phyloP scores from a whole-genome alignment of 2,888 invertebrate species.

The Laothoe populi region DNA sequence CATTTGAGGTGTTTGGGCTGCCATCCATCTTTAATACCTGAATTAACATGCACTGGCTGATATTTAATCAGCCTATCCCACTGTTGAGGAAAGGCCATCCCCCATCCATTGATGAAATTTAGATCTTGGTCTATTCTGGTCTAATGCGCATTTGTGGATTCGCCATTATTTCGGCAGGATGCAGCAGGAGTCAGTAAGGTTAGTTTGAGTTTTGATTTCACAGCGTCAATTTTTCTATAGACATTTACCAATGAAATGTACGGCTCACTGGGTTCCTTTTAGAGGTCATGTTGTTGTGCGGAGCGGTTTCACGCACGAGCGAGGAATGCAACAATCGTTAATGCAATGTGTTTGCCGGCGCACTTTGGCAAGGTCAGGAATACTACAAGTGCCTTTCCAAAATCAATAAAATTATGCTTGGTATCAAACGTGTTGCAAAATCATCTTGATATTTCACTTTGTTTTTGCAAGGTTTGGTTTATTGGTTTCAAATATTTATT shows the following conservation, averaged over 20 bases:
- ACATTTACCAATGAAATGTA: conserved; percentile 1
- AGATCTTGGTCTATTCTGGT: too few species aligned
- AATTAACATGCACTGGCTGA: too few species aligned
- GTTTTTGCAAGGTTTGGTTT: not conserved
- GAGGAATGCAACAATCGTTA: conserved; percentile 16
- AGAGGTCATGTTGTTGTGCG: conserved; percentile 14
- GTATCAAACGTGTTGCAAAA: not conserved
- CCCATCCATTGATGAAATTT: too few species aligned
- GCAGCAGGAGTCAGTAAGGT: too few species aligned
- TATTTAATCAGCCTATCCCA: too few species aligned
- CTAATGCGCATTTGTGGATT: too few species aligned
- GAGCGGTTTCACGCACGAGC: conserved; percentile 17
- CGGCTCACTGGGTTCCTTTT: not conserved
- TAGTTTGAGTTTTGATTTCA: not conserved
- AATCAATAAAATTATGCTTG: conserved; percentile 5
- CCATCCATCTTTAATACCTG: too few species aligned
- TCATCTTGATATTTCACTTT: not conserved
- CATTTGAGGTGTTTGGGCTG: too few species aligned
- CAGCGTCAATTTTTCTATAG: not conserved
- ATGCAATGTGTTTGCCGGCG: not conserved
- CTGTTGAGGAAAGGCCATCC: too few species aligned
- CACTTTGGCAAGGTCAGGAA: conserved; percentile 5
- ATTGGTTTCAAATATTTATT: too few species aligned
- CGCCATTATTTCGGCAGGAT: too few species aligned
- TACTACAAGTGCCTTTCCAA: conserved; percentile 21